A percentile compares a stretch with the other conserved stretches of the same genome.
Conservation (phyloP, 2,113 vertebrate species). For the Suricata suricatta region DNA sequence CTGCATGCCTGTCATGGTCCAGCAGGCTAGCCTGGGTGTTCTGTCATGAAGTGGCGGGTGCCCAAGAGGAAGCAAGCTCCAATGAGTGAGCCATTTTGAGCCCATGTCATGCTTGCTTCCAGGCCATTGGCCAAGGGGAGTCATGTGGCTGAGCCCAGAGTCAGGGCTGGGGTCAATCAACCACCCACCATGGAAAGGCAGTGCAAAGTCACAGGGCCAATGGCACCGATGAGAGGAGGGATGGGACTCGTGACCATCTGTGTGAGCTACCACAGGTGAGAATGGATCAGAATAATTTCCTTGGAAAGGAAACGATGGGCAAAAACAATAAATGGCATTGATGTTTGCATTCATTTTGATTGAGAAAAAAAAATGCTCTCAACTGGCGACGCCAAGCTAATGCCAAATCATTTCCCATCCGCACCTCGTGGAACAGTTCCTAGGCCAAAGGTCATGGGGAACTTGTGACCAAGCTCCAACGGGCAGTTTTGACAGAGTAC, state of each 20-base stretch:
- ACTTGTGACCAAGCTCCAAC: not conserved
- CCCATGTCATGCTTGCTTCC: not conserved
- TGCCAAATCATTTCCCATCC: not conserved
- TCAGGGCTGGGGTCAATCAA: not conserved
- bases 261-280: not conserved
- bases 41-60: not conserved
- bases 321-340: not conserved
- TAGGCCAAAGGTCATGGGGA: not conserved
- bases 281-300: not conserved
- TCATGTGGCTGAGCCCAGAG: not conserved
- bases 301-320: not conserved
- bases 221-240: not conserved
- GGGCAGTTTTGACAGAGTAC: not conserved
- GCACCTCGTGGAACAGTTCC: not conserved
- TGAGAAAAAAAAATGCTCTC: not conserved
- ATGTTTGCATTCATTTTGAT: not conserved
- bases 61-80: not conserved
- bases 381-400: not conserved
- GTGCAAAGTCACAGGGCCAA: not conserved
- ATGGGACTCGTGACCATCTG: not conserved
- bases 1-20: not conserved
- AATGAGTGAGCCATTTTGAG: not conserved
- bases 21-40: not conserved
- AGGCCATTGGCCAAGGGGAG: not conserved
- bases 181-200: not conserved